phyloP scores from a whole-genome alignment of 2,113 vertebrate genomes.

The Copsychus sechellarum region DNA sequence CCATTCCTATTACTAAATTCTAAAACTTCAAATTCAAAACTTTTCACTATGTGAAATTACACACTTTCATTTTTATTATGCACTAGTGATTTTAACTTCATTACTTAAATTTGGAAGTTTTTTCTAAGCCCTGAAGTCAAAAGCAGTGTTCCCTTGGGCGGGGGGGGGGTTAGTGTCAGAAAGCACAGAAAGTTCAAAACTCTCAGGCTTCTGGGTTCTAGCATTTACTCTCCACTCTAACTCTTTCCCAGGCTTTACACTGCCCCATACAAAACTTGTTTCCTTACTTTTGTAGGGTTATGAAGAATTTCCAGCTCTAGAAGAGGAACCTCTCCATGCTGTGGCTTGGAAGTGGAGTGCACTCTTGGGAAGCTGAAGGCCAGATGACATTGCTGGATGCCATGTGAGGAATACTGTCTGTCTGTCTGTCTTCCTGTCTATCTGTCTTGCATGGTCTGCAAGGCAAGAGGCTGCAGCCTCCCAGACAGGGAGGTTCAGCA shows the following conservation, averaged over 20 bases:
- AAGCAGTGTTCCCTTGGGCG: too few species aligned
- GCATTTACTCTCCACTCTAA: not conserved
- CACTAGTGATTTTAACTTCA: too few species aligned
- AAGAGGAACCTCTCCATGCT: not conserved
- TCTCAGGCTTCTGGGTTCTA: too few species aligned
- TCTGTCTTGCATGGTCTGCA: rapidly evolving
- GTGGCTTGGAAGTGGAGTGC: not conserved
- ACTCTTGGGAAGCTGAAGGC: not conserved
- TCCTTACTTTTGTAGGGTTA: not conserved
- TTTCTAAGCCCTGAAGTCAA: too few species aligned
- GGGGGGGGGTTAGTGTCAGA: too few species aligned
- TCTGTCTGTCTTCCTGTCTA: not conserved
- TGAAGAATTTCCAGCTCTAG: not conserved
- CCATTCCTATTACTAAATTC: too few species aligned
- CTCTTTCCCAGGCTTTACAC: not conserved
- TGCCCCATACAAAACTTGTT: not conserved
- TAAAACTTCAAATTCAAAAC: too few species aligned
- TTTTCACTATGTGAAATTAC: too few species aligned
- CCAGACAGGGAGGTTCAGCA: not conserved
- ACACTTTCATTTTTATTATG: too few species aligned
- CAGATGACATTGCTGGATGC: not conserved
- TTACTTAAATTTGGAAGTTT: too few species aligned
- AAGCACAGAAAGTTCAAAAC: too few species aligned
- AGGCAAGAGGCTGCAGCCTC: not conserved
- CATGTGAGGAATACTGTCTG: rapidly evolving